phyloP scores from a whole-genome alignment of 2,113 vertebrate species.

The Epinephelus moara region DNA sequence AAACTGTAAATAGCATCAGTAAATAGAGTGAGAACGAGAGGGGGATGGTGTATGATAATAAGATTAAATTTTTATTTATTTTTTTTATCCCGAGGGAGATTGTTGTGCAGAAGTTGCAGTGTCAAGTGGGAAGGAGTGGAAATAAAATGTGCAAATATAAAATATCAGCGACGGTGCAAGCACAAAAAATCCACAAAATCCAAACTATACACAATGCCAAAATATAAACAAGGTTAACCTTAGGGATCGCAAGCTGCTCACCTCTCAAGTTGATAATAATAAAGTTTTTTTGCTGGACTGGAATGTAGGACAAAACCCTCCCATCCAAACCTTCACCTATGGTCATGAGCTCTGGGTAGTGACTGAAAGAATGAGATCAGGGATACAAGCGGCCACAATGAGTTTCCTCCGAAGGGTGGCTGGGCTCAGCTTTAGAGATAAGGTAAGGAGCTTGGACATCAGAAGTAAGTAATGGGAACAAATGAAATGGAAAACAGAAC shows the following conservation, averaged over 20 bases:
- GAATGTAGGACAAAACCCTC: not conserved
- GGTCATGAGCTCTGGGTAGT: too few species aligned
- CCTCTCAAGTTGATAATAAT: not conserved
- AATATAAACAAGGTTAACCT: not conserved
- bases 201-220: not conserved
- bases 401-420: too few species aligned
- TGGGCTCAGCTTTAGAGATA: too few species aligned
- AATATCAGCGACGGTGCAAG: not conserved
- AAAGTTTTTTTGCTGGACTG: not conserved
- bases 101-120: not conserved
- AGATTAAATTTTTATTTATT: too few species aligned
- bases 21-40: not conserved
- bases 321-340: too few species aligned
- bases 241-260: not conserved
- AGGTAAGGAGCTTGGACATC: too few species aligned
- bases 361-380: too few species aligned
- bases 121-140: not conserved
- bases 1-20: conserved; percentile 3
- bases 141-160: not conserved
- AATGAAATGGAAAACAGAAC: too few species aligned
- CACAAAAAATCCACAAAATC: not conserved
- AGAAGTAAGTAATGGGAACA: too few species aligned
- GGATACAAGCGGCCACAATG: too few species aligned
- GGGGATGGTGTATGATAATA: not conserved
- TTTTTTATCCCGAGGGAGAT: not conserved